Base-by-base conservation (phyloP, 2,113 vertebrate genomes). In the Numenius arquata region DNA sequence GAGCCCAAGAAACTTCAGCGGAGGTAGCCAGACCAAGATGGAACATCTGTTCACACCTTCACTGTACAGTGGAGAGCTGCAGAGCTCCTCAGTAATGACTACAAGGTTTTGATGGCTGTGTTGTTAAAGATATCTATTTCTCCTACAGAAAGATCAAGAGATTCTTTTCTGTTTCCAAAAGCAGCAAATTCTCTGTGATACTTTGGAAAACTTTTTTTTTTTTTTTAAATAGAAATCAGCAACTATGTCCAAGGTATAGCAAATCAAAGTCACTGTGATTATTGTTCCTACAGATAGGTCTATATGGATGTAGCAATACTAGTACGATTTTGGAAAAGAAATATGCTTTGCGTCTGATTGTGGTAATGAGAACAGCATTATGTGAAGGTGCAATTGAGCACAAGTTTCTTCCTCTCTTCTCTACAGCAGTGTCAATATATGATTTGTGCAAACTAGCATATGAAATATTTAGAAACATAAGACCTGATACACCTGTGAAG, bases 111-210 rank as follows among this genome's bases (percentile, higher is more conserved):
- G 66, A 83, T 81, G 66, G 48, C 48, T 68, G 15, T 84, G 27
- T 56, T 62, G 52, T 89, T 86, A 67, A 72, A 85, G 59, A 12
- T 58, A 74, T 3, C 4, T 4, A 1, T 80, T 90, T 65, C 43
- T 88, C 21, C 40, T n/a, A 4, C 38, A 63, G 27, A 76, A 85
- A 72, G 77, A 89, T 91, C 53, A 90, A 85, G 74, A 70, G 27
- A 66, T 66, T 88, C 27, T 85, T 34, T 81, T 94, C 41, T 84
- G 40, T 79, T 94, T 72, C 66, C 53, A 43, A 72, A 87, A 88
- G 53, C 36, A 52, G 29, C 3, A n/a, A 91, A 73, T 76, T 85
- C 29, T 88, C 55, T 90, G 38, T 73, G 38, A 82, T 76, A 55
- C 36, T 79, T 87, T 50, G 19, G 58, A 72, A 84, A 77, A 38